Percentiles rank a stretch among this genome's conserved stretches.
Conservation (phyloP, 1,140 invertebrate species). For the Lucilia sericata region DNA sequence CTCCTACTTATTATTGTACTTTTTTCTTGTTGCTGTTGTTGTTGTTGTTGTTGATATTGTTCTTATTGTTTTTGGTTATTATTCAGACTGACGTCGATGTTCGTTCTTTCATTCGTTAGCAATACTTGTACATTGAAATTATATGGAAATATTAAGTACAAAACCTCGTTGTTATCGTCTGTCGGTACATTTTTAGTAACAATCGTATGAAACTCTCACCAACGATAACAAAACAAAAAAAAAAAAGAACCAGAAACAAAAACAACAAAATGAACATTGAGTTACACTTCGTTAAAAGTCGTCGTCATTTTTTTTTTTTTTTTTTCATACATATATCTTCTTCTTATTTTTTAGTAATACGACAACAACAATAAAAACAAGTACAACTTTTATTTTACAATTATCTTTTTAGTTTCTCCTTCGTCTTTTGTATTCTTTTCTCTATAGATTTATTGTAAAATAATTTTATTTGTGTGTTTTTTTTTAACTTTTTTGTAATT, state of each 20-base stretch:
- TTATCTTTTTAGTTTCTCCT: slow-evolving; percentile 1
- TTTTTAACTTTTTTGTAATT: background rate
- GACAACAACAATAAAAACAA: background rate
- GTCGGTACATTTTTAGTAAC: background rate
- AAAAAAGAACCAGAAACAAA: background rate
- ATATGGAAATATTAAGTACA: background rate
- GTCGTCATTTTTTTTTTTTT: background rate
- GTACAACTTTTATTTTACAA: slow-evolving; percentile 27
- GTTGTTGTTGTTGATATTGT: no score
- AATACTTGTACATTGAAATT: background rate
- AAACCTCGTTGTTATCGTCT: background rate
- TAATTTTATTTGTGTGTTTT: background rate
- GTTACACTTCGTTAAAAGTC: slow-evolving; percentile 24
- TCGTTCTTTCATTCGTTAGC: no score
- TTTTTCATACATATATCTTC: background rate
- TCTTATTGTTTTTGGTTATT: no score
- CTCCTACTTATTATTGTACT: background rate
- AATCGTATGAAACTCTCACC: background rate
- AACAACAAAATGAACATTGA: background rate
- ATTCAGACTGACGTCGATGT: background rate
- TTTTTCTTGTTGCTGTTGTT: background rate
- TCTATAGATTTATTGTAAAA: slow-evolving; percentile 26
- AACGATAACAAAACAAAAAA: background rate
- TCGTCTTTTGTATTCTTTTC: background rate
- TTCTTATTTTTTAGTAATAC: background rate